These are phyloP conservation scores for Phrynosoma blainvillii DNA, from an alignment of 2,113 vertebrate species.

Conservation along the genomic window DNA sequence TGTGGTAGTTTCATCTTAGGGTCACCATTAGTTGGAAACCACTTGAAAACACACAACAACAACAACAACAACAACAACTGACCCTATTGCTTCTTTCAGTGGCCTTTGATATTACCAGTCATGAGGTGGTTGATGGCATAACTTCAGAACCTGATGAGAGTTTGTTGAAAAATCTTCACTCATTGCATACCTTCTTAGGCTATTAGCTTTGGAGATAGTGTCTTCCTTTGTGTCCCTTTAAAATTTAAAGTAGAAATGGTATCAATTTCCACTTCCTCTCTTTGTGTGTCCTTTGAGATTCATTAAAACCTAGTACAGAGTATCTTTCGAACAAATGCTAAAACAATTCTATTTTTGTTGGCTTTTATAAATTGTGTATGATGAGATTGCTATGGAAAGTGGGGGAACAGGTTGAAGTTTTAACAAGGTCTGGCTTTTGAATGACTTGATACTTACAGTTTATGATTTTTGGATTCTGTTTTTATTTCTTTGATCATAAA, in stretches of 20 bases:
- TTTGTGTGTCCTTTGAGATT: not conserved
- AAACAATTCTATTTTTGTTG: constrained; percentile 13
- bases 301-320: not conserved
- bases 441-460: not conserved
- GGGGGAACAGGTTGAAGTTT: not conserved
- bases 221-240: not conserved
- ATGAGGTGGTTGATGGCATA: not conserved
- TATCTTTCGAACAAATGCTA: not conserved
- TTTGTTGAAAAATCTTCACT: not conserved
- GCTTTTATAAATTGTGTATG: constrained; percentile 8
- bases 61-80: not conserved
- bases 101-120: not conserved
- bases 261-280: not conserved
- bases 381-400: not conserved
- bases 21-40: too few relatives aligned
- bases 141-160: not conserved
- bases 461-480: not conserved
- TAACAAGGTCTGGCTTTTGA: constrained; percentile 8
- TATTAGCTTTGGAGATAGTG: not conserved
- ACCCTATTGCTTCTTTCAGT: not conserved
- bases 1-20: too few relatives aligned
- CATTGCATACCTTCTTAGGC: not conserved
- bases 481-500: not conserved
- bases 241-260: not conserved
- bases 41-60: too few relatives aligned